A percentile compares a stretch with the other conserved stretches of the same genome.
These are phyloP conservation scores for Tenthredo livida DNA, from an alignment of 2,888 invertebrate species.

Conservation along the genomic window DNA sequence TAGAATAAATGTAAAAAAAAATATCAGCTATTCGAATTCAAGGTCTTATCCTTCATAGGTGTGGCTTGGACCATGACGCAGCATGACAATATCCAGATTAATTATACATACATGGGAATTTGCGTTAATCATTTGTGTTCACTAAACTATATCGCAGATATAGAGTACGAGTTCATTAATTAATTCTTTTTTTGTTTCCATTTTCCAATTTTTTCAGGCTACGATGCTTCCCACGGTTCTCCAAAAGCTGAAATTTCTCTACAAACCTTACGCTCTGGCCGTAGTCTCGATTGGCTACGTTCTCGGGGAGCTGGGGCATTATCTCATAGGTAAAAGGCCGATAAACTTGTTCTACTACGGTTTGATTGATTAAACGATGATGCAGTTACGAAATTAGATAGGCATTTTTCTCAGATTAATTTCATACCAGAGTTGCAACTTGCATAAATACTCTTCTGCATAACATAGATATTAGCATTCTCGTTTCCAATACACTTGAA, in stretches of 20 bases:
- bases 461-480: neutral
- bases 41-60: neutral
- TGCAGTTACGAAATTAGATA: neutral
- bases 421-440: neutral
- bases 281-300: slow-evolving; percentile 91
- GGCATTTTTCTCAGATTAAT: neutral
- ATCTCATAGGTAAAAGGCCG: slow-evolving; percentile 85
- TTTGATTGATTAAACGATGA: neutral
- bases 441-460: neutral
- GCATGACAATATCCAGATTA: neutral
- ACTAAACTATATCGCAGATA: neutral
- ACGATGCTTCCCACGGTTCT: slow-evolving; percentile 76
- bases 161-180: neutral
- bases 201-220: slow-evolving; percentile 58
- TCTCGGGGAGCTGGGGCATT: slow-evolving; percentile 92
- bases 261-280: slow-evolving; percentile 89
- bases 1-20: neutral
- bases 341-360: slow-evolving; percentile 1
- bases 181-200: neutral
- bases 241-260: slow-evolving; percentile 84
- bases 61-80: neutral
- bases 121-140: neutral
- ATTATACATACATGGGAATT: neutral
- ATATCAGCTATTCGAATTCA: neutral
- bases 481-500: neutral